Evolutionary conservation across 2,888 invertebrate species (phyloP).

Genomic region (Plusia festucae): DNA sequence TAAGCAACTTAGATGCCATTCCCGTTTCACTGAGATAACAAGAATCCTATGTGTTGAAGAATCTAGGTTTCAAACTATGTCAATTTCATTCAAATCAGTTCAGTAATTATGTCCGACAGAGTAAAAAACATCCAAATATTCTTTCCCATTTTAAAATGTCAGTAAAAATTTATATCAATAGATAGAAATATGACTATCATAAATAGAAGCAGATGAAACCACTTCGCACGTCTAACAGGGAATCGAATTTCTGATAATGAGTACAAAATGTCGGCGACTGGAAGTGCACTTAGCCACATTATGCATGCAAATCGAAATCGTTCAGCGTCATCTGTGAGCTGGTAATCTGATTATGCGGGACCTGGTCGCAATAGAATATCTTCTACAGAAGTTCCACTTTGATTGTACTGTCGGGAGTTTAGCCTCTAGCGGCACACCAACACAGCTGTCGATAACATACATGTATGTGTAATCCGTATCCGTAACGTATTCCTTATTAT

Average conservation of each 20-base stretch:
- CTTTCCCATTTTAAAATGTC: no score
- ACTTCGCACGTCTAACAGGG: conserved; percentile 33
- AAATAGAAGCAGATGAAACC: conserved; percentile 30
- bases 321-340: conserved; percentile 75
- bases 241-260: conserved; percentile 47
- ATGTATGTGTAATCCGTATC: no score
- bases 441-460: no score
- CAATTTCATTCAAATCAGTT: no score
- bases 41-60: no score
- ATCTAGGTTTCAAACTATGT: no score
- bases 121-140: no score
- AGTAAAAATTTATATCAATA: background rate
- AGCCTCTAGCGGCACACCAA: background rate
- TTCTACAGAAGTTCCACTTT: conserved; percentile 37
- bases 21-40: no score
- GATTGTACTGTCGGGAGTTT: background rate
- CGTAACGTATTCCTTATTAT: no score
- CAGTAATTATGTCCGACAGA: no score
- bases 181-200: conserved; percentile 16
- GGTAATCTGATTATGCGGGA: conserved; percentile 80
- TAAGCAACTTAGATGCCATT: no score
- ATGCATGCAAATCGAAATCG: conserved; percentile 82
- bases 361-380: conserved; percentile 13
- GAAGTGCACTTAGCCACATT: conserved; percentile 84
- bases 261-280: conserved; percentile 70